A percentile compares a stretch with the other conserved stretches of the same genome.
phyloP scores from a whole-genome alignment of 2,113 vertebrate genomes.

The Aptenodytes forsteri region DNA sequence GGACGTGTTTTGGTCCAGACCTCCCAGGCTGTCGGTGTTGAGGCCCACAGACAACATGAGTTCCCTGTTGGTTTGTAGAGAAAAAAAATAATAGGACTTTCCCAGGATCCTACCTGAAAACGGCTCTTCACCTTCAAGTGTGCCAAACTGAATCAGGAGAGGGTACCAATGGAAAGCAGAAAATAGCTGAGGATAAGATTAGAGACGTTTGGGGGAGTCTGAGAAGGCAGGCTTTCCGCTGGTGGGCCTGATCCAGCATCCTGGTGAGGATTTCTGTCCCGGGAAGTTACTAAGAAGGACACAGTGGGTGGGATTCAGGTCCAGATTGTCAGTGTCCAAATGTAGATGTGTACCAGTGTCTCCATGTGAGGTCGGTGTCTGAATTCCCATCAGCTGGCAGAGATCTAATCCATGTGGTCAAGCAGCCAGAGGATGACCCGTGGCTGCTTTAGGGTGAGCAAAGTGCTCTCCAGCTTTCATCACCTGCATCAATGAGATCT shows the following conservation, averaged over 20 bases:
- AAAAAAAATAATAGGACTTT: not conserved
- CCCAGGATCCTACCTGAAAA: not conserved
- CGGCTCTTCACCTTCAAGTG: not conserved
- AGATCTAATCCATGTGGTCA: not conserved
- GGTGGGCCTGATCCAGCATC: not conserved
- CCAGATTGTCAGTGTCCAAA: too few species aligned
- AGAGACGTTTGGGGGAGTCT: not conserved
- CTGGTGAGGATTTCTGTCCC: not conserved
- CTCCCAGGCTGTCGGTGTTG: not conserved
- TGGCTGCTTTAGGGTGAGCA: not conserved
- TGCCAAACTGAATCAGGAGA: not conserved
- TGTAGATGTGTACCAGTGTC: not conserved
- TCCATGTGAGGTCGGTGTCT: not conserved
- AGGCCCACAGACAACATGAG: accelerated
- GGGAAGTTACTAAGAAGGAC: not conserved
- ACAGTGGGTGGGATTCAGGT: not conserved
- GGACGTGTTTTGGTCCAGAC: not conserved
- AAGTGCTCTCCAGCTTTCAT: not conserved
- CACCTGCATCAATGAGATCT: not conserved
- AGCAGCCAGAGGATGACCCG: accelerated
- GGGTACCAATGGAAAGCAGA: not conserved
- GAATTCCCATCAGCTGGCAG: not conserved
- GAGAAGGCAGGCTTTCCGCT: not conserved
- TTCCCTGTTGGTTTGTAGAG: not conserved
- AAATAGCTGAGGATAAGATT: not conserved